phyloP scores from a whole-genome alignment of 37 sponge, comb jelly and placozoan genomes.

The Beroe forskalii region DNA sequence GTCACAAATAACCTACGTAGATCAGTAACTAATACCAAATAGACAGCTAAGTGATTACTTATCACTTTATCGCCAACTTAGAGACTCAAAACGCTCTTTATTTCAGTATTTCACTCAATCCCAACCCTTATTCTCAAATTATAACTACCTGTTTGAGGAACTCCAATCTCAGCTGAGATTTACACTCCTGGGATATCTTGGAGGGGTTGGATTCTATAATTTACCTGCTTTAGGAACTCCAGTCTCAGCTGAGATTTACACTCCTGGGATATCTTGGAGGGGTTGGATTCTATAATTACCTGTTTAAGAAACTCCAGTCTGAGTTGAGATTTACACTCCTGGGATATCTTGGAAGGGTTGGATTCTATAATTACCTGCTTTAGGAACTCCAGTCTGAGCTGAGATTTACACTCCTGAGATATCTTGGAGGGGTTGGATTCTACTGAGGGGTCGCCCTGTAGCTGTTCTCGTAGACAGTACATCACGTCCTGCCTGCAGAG shows the following conservation, averaged over 20 bases:
- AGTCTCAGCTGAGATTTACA: not conserved
- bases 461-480: constrained; percentile 46
- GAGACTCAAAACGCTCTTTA: too few relatives aligned
- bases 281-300: too few relatives aligned
- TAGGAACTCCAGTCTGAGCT: constrained; percentile 23
- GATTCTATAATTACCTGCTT: not conserved
- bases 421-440: not conserved
- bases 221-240: too few relatives aligned
- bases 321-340: constrained; percentile 37
- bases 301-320: too few relatives aligned
- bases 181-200: not conserved
- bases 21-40: too few relatives aligned
- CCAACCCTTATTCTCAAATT: too few relatives aligned
- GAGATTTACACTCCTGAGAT: not conserved
- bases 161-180: not conserved
- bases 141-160: constrained; percentile 54
- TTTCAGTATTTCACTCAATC: too few relatives aligned
- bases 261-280: not conserved
- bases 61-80: too few relatives aligned
- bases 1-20: too few relatives aligned
- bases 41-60: too few relatives aligned
- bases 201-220: not conserved
- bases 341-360: not conserved
- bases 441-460: not conserved
- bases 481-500: constrained; percentile 62